Evolutionary conservation across 1,140 invertebrate species (phyloP), one percentile per base, ranked within the genome.

Genomic region (Antheraea pernyi): DNA sequence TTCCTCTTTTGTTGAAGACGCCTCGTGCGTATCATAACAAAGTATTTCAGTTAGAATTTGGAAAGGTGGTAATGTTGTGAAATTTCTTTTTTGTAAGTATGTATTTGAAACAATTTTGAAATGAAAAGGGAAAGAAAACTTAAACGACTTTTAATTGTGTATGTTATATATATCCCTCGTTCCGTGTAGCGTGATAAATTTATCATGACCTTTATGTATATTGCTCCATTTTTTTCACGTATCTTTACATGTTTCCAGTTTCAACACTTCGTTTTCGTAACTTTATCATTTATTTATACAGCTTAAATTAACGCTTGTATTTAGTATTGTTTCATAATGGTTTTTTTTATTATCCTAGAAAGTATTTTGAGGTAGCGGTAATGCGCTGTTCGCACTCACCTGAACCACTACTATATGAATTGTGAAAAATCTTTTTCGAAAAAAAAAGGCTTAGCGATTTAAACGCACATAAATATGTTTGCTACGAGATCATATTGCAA

Each of bases 11-110:
- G 16, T 53, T 16, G 46, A 53, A 53, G 46, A 53, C 11, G 16
- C 46, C 11, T 16, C 16, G 19, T 75, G 70, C 75, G 68, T 78
- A 72, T 78, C 75, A 53, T 74, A 82, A 74, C 72, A 65, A 61
- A 74, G 74, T 68, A 76, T 70, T 75, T 67, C 69, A 60, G 22
- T 62, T 67, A 46, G 68, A 65, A 76, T 73, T 79, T 13, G 46
- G 16, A 65, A 65, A 60, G 63, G 37, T 53, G 13, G 63, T 70
- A 58, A 59, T 65, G 64, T 69, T 69, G 16, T 53, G 46, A 53
- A 53, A 53, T 16, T 13, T n/a, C 46, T 53, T 36, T 22, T 61
- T 61, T 61, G 59, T 7, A 61, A 61, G 10, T 59, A 59, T 59
- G n/a, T 61, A 53, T 53, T 53, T 53, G 11, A 53, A 53, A 53